Evolutionary conservation across 2,113 vertebrate species (phyloP), one percentile per base, ranked within the genome.

Genomic region (Alces alces): DNA sequence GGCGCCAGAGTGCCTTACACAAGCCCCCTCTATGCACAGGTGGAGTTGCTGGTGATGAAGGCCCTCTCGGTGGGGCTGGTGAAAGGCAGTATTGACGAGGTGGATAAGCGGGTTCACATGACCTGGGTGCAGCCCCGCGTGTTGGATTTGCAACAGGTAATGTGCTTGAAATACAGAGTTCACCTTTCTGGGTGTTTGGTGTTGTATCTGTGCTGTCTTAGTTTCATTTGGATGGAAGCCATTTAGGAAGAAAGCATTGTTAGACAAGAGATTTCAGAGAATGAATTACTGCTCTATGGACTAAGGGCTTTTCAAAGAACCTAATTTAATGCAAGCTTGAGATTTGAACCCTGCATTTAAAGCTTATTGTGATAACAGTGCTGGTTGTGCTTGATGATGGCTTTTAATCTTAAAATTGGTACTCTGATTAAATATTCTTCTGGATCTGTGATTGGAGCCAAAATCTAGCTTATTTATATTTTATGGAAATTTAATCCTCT

Each of bases 31-130:
- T 50, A 2, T 83, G 55, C 45, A 54, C 91, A 99, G 99, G 99
- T 99, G 99, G 99, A 99, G 98, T 99, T 99, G 80, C 98, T 99
- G 98, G 99, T 99, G 98, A 99, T 99, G 99, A 99, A 99, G 98
- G 99, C 99, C 0, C 99, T 99, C 11, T 99, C 99, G 0, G 99
- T 99, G 28, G 99, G 99, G 1, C 98, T 99, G 97, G 99, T 99
- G 79, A 99, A 99, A 97, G 99, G 99, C 83, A 99, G 99, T 96
- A 99, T 99, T 0, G 99, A 99, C 0, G 99, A 99, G 95, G 99
- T 99, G 93, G 99, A 99, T 94, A 99, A 99, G 99, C 99, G 98
- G 52, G 99, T 99, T 45, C 99, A 99, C 98, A 99, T 99, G 99
- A 99, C 99, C 0, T 99, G 99, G 99, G 99, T 99, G 15, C 99